A percentile compares a stretch with the other conserved stretches of the same genome.
Conservation (phyloP, 2,888 invertebrate species). For the Habroteleia sp. region DNA sequence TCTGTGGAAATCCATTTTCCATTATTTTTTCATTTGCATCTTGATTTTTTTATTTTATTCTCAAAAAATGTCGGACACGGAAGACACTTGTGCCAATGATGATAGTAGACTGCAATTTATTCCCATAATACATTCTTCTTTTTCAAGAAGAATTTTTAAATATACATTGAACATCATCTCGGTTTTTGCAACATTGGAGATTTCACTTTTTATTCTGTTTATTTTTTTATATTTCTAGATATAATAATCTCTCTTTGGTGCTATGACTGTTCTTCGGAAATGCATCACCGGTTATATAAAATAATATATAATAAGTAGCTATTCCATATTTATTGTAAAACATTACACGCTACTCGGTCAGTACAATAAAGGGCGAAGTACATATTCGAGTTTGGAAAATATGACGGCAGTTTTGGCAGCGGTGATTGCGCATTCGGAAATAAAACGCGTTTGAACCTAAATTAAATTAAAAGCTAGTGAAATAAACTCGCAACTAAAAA, state of each 20-base stretch:
- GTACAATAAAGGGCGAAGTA: conserved; percentile 58
- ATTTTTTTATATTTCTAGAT: conserved; percentile 61
- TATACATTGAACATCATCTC: conserved; percentile 74
- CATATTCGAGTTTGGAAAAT: conserved; percentile 43
- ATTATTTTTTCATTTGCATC: conserved; percentile 23
- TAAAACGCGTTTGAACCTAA: conserved; percentile 23
- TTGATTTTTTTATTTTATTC: conserved; percentile 20
- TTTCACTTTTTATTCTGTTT: conserved; percentile 63
- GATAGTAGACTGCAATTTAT: conserved; percentile 66
- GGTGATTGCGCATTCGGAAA: conserved; percentile 35
- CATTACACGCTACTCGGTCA: conserved; percentile 59
- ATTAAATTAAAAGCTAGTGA: conserved; percentile 38
- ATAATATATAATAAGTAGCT: conserved; percentile 64
- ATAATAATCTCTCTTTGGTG: conserved; percentile 71
- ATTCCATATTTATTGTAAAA: conserved; percentile 64
- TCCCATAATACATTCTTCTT: conserved; percentile 70
- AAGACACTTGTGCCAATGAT: conserved; percentile 53
- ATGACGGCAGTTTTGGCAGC: conserved; percentile 60
- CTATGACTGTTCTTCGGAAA: conserved; percentile 71
- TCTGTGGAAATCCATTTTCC: conserved; percentile 20
- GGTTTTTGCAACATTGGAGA: conserved; percentile 65
- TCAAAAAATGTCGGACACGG: conserved; percentile 54
- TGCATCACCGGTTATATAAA: conserved; percentile 70
- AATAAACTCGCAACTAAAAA: conserved; percentile 19
- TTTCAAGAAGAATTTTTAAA: conserved; percentile 69